phyloP scores from a whole-genome alignment of 2,113 vertebrate genomes.

The Pica pica region DNA sequence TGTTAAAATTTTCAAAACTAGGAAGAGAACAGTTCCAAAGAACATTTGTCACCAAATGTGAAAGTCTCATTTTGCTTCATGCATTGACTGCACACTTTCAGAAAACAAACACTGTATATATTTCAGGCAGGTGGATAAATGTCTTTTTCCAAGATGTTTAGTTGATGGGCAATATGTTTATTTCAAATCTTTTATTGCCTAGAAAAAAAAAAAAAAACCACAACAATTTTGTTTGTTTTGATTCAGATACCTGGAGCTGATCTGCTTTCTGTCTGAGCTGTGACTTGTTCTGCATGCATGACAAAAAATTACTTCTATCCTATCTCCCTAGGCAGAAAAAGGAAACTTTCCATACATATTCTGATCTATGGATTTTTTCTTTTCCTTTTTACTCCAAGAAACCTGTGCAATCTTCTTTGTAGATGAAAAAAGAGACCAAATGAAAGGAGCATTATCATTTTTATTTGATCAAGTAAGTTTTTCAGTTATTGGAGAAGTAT shows the following conservation, averaged over 20 bases:
- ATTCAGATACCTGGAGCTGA: neutral
- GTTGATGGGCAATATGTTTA: neutral
- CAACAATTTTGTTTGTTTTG: neutral
- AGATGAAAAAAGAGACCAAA: neutral
- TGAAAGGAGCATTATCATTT: neutral
- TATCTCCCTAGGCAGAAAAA: neutral
- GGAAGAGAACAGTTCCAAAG: neutral
- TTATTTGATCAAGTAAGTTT: neutral
- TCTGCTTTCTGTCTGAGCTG: neutral
- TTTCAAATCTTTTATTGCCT: neutral
- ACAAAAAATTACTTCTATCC: neutral
- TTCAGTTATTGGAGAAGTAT: neutral
- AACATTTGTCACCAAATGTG: neutral
- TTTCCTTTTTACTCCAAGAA: neutral
- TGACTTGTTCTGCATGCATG: neutral
- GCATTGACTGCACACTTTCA: neutral
- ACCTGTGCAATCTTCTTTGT: neutral
- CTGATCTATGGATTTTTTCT: neutral
- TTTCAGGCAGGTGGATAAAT: neutral
- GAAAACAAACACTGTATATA: neutral
- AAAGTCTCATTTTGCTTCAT: neutral
- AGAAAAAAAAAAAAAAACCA: neutral
- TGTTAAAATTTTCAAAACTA: neutral
- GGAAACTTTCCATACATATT: neutral
- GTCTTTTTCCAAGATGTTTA: neutral